These are phyloP conservation scores for Drosophila maculinotata DNA, from an alignment of 2,888 invertebrate species.

Conservation along the genomic window DNA sequence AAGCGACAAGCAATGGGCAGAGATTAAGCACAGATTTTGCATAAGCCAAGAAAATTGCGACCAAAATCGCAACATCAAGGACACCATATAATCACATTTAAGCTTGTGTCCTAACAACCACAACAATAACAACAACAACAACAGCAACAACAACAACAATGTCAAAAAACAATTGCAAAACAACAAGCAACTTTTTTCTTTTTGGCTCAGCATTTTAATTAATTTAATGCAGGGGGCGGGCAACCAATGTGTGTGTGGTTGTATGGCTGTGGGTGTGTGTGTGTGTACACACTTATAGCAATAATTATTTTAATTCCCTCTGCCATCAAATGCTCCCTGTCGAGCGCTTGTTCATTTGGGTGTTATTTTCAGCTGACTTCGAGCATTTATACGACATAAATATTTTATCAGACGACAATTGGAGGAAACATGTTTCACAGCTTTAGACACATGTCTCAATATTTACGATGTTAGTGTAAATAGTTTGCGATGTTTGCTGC, in stretches of 20 bases:
- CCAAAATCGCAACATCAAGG: conserved; percentile 7
- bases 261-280: conserved; percentile 21
- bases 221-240: conserved; percentile 53
- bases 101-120: conserved; percentile 6
- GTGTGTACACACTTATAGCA: conserved; percentile 31
- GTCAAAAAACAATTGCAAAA: neutral
- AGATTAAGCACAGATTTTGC: neutral
- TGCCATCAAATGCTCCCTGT: conserved; percentile 22
- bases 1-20: conserved; percentile 11
- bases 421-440: conserved; percentile 19
- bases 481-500: conserved; percentile 37
- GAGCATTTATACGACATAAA: conserved; percentile 25
- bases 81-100: conserved; percentile 33
- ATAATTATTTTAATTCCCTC: conserved; percentile 21
- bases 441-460: conserved; percentile 30
- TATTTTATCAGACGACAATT: conserved; percentile 41
- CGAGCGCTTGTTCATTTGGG: conserved; percentile 2
- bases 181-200: neutral
- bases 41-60: neutral
- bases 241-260: conserved; percentile 1
- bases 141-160: conserved; percentile 8
- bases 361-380: conserved; percentile 8
- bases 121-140: conserved; percentile 5
- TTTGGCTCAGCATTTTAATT: conserved; percentile 52
- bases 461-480: conserved; percentile 52